Base-by-base conservation (phyloP, 30 jellyfish, hydroid and myxozoan species). In the Phacellophora camtschatica region DNA sequence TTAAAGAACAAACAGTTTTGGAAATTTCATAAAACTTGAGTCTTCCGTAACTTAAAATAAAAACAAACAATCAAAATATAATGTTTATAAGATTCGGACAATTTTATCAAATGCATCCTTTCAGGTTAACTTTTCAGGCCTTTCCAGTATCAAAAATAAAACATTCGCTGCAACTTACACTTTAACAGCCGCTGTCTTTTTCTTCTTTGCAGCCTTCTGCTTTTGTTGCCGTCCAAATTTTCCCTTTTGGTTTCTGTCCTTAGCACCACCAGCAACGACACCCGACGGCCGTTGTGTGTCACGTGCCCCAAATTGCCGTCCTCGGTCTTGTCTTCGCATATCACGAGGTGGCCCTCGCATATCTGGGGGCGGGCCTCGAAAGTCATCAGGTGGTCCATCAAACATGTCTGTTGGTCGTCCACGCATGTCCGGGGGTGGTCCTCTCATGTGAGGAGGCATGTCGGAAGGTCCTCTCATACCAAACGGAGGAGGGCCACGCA, bases 401-500 rank as follows among this genome's bases (percentile, higher is more conserved):
- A 6, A 46, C 81, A 66, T 66, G 39, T 66, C 81, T 29, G 34
- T n/a, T 30, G 81, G 30, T 62, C 76, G 30, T 62, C 76, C 76
- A 62, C 51, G 76, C 76, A 62, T 62, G 22, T 62, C 76, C 10
- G 4, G 23, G n/a, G 61, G 61, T 46, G 61, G 61, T 1, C 74
- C 86, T 18, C 86, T 33, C 57, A 18, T 59, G 45, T 29, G 49
- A 31, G 86, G 86, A 27, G 45, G 71, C 86, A 73, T 73, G 49
- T 62, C 86, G n/a, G 76, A 74, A 19, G 86, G 86, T 13, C 86
- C 86, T 11, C 27, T 66, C 24, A 53, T 23, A 41, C 54, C 71
- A 73, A 42, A 66, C 15, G 86, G 86, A 9, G 74, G 74, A 5
- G 86, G 86, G 8, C 86, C 86, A 29, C 74, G 72, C 82, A 67